These are phyloP conservation scores for Mylabris phalerata DNA, from an alignment of 1,140 invertebrate genomes.

Conservation along the genomic window DNA sequence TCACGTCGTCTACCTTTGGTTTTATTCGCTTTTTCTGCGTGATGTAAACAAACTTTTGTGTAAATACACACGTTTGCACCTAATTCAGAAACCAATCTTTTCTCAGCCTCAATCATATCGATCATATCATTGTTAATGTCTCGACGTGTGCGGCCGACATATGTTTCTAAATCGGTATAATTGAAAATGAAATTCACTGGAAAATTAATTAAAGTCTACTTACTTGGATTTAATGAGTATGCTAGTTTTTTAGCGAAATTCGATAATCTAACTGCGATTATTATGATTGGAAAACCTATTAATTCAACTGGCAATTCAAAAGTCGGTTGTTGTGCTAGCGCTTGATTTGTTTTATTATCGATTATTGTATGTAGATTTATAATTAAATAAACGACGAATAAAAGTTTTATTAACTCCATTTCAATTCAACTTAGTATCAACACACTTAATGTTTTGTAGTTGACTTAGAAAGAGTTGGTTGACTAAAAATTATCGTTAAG, in stretches of 20 bases:
- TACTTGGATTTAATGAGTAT: slow-evolving; percentile 75
- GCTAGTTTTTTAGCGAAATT: slow-evolving; percentile 78
- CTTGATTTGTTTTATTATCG: too few species aligned
- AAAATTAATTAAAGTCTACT: slow-evolving; percentile 40
- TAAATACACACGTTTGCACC: slow-evolving; percentile 64
- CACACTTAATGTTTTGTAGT: background rate
- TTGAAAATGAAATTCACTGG: too few species aligned
- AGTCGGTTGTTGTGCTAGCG: slow-evolving; percentile 48
- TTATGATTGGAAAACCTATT: slow-evolving; percentile 75
- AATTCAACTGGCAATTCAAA: slow-evolving; percentile 75
- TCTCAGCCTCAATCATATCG: slow-evolving; percentile 60
- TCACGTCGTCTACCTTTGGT: slow-evolving; percentile 39
- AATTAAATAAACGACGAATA: slow-evolving; percentile 5
- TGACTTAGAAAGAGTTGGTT: slow-evolving; percentile 6
- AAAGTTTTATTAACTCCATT: slow-evolving; percentile 5
- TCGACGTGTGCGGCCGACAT: slow-evolving; percentile 46
- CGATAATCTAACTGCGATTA: slow-evolving; percentile 67
- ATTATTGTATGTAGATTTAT: background rate
- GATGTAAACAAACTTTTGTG: slow-evolving; percentile 59
- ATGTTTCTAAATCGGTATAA: slow-evolving; percentile 46
- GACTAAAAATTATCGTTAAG: slow-evolving; percentile 18
- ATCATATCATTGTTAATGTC: slow-evolving; percentile 44
- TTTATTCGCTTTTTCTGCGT: slow-evolving; percentile 49
- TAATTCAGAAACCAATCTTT: slow-evolving; percentile 59
- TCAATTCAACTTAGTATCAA: background rate